phyloP scores from a whole-genome alignment of 1,140 invertebrate species.

The Harlomillsia oculata region DNA sequence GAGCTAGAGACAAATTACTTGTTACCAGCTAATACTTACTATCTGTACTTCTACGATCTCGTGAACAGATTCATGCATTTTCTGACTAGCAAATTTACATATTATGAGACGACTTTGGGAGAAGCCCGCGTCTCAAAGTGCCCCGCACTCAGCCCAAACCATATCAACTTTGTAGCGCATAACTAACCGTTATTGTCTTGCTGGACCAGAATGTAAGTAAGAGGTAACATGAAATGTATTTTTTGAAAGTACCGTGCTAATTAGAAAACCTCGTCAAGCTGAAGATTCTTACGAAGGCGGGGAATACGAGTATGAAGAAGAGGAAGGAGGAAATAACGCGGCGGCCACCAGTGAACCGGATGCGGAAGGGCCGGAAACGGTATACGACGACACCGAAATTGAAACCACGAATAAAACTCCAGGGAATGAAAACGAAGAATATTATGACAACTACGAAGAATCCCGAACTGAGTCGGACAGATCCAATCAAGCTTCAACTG shows the following conservation, averaged over 20 bases:
- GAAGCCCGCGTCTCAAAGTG: neutral
- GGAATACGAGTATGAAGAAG: conserved; percentile 33
- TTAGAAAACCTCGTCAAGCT: conserved; percentile 19
- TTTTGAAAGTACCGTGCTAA: too few relatives aligned
- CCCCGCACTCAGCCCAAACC: neutral
- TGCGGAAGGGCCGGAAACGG: conserved; percentile 1
- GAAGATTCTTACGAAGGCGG: conserved; percentile 31
- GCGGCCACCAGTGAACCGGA: neutral
- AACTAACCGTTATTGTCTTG: neutral
- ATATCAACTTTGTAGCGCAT: neutral
- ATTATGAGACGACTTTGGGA: neutral
- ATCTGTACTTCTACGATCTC: too few relatives aligned
- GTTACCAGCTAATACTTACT: too few relatives aligned
- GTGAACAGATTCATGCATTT: too few relatives aligned
- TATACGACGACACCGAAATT: neutral
- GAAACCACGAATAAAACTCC: neutral
- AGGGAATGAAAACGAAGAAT: conserved; percentile 5
- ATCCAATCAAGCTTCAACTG: neutral
- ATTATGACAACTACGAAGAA: conserved; percentile 23
- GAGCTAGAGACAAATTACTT: too few relatives aligned
- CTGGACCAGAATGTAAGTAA: neutral
- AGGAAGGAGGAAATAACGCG: conserved; percentile 12
- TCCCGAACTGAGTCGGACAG: conserved; percentile 14
- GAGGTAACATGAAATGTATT: neutral
- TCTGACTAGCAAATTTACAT: neutral